A percentile compares a stretch with the other conserved stretches of the same genome.
phyloP scores from a whole-genome alignment of 2,113 vertebrate genomes.

The Aptenodytes forsteri region DNA sequence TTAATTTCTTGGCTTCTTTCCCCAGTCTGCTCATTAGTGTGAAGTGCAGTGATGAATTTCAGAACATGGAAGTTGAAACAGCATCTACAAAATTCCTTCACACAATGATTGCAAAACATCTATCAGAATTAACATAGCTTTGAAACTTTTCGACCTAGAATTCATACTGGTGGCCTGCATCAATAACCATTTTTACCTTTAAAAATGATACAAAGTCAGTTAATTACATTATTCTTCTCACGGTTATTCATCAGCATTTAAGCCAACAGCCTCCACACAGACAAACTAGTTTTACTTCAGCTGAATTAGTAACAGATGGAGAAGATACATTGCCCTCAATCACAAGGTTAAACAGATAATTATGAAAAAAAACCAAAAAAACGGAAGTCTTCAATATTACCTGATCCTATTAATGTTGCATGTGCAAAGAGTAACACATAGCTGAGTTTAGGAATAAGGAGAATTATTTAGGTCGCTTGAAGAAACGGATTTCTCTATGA shows the following conservation, averaged over 20 bases:
- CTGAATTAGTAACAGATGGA: slow-evolving; percentile 49
- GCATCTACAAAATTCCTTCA: slow-evolving; percentile 36
- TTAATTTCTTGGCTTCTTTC: slow-evolving; percentile 59
- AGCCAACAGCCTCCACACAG: slow-evolving; percentile 1
- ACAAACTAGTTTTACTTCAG: slow-evolving; percentile 18
- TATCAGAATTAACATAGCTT: not conserved
- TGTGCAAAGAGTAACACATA: not conserved
- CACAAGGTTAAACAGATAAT: slow-evolving; percentile 52
- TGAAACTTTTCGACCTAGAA: not conserved
- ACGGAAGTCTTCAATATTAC: not conserved
- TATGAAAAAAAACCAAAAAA: not conserved
- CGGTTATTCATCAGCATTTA: not conserved
- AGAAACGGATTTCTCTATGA: not conserved
- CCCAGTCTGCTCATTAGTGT: slow-evolving; percentile 42
- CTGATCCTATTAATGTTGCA: slow-evolving; percentile 10
- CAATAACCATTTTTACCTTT: not conserved
- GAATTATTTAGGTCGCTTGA: not conserved
- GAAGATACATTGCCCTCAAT: slow-evolving; percentile 32
- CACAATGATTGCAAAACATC: not conserved
- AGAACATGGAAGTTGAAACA: slow-evolving; percentile 37
- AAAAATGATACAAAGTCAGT: not conserved
- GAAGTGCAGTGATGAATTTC: slow-evolving; percentile 13
- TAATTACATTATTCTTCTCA: slow-evolving; percentile 6
- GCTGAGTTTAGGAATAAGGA: not conserved
- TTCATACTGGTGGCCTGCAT: not conserved